Conservation (phyloP, 1,140 invertebrate genomes). For the Aphaenogaster ashmeadi region DNA sequence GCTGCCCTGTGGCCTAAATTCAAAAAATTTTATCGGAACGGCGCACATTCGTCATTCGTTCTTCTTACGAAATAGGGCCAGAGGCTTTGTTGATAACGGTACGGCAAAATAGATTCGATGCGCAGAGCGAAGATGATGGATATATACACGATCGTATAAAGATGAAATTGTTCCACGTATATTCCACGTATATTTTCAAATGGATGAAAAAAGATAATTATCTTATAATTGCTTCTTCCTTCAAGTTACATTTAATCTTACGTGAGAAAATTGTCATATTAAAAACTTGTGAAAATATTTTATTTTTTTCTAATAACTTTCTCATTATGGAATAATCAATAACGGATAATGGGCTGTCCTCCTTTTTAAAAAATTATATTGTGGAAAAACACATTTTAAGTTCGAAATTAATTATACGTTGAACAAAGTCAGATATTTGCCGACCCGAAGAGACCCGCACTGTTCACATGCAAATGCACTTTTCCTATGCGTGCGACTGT, state of each 20-base stretch:
- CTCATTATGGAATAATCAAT: neutral
- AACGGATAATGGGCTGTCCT: neutral
- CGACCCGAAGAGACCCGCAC: constrained; percentile 45
- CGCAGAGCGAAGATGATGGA: constrained; percentile 10
- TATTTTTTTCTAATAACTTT: neutral
- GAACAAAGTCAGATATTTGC: constrained; percentile 42
- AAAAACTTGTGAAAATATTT: constrained; percentile 8
- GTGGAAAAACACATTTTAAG: neutral
- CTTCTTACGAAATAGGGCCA: constrained; percentile 69
- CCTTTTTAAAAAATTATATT: neutral
- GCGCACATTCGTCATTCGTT: constrained; percentile 9
- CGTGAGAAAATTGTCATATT: neutral
- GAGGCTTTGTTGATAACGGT: constrained; percentile 59
- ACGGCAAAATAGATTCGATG: constrained; percentile 63
- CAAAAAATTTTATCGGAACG: constrained; percentile 75
- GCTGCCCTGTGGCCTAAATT: constrained; percentile 79
- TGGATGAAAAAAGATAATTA: neutral
- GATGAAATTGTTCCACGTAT: neutral
- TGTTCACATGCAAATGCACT: constrained; percentile 70
- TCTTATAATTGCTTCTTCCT: neutral
- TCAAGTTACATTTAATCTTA: neutral
- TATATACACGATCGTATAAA: neutral
- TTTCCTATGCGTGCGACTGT: constrained; percentile 45
- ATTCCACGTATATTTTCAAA: neutral
- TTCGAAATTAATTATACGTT: constrained; percentile 49